Percentiles rank a stretch among this genome's conserved stretches.
These are phyloP conservation scores for silkworm (Bombyx mori) DNA, from an alignment of 1,140 invertebrate genomes.

Conservation along the genomic window ASM3026992v2 NC_085135.1:5255501-5256000, in stretches of 20 bases:
- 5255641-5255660: neutral
- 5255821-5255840: constrained; percentile 26
- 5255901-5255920: constrained; percentile 17
- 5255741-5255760: constrained; percentile 19
- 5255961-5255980: constrained; percentile 15
- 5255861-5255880: constrained; percentile 20
- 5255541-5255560: too few relatives aligned
- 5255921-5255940: constrained; percentile 24
- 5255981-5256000: neutral
- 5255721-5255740: constrained; percentile 13
- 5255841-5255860: constrained; percentile 29
- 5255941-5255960: constrained; percentile 25
- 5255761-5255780: constrained; percentile 23
- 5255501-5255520: too few relatives aligned
- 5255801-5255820: constrained; percentile 22
- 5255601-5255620: neutral
- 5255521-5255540: too few relatives aligned
- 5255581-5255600: too few relatives aligned
- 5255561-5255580: too few relatives aligned
- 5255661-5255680: constrained; percentile 5
- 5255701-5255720: constrained; percentile 22
- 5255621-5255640: neutral
- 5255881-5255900: constrained; percentile 20
- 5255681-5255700: constrained; percentile 13
- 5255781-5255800: constrained; percentile 18